Evolutionary conservation across 2,888 invertebrate species (phyloP).

Genomic region (Brenthis daphne): DNA sequence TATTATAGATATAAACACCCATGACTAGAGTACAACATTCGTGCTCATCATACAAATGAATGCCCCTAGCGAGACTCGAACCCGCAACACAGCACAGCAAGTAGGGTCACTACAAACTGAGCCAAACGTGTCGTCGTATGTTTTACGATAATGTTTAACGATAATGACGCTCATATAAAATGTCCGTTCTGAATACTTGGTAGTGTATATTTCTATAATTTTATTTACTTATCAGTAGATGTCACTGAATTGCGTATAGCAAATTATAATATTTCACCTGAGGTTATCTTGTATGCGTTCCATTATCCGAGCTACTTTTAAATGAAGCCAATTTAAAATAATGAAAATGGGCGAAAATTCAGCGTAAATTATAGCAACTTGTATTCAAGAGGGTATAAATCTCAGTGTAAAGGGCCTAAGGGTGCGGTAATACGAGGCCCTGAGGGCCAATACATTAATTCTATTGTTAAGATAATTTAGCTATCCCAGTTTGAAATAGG

Average conservation of each 20-base stretch:
- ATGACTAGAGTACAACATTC: no score
- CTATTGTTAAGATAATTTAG: constrained; percentile 30
- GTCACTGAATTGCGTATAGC: neutral
- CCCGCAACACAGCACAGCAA: no score
- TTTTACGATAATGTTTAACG: constrained; percentile 2
- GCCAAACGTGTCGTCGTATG: no score
- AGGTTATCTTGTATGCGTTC: constrained; percentile 1
- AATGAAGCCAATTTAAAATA: constrained; percentile 27
- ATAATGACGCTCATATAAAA: constrained; percentile 5
- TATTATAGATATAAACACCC: no score
- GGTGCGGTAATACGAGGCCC: constrained; percentile 30
- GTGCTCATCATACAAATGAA: no score
- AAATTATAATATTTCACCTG: neutral
- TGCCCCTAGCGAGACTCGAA: no score
- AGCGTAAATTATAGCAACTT: constrained; percentile 28
- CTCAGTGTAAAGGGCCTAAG: constrained; percentile 25
- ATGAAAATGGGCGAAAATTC: constrained; percentile 22
- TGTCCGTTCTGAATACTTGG: constrained; percentile 1
- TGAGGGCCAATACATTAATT: constrained; percentile 31
- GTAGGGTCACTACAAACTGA: no score
- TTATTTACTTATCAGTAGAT: constrained; percentile 7
- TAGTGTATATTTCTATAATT: neutral
- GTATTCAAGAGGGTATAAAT: constrained; percentile 31
- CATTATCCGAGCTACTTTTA: constrained; percentile 12
- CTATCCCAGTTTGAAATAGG: constrained; percentile 4